phyloP scores from a whole-genome alignment of 2,797 vertebrate genomes.

The Macroramphosus scolopax region DNA sequence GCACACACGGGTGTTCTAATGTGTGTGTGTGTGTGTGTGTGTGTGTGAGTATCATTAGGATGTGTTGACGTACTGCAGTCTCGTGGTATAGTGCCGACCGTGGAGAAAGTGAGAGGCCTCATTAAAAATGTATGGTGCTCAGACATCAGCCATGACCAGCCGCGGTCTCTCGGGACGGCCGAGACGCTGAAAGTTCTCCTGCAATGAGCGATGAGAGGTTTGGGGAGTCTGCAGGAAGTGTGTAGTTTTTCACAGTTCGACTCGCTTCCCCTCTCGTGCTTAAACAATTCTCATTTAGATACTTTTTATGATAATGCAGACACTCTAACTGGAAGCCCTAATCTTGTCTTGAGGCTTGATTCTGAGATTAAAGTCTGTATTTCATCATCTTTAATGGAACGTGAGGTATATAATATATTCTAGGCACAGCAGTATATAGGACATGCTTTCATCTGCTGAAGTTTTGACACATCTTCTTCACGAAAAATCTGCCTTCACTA shows the following conservation, averaged over 20 bases:
- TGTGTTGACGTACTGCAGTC: conserved; percentile 76
- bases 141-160: conserved; percentile 62
- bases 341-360: conserved; percentile 52
- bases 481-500: conserved; percentile 7
- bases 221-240: too few species aligned
- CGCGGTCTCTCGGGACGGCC: conserved; percentile 64
- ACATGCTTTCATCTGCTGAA: conserved; percentile 13
- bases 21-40: conserved; percentile 21
- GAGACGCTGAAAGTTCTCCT: conserved; percentile 27
- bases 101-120: conserved; percentile 78
- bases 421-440: neutral
- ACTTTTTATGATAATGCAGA: conserved; percentile 40
- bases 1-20: too few species aligned
- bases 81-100: conserved; percentile 70
- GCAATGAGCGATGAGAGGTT: conserved; percentile 19
- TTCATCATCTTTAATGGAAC: conserved; percentile 48
- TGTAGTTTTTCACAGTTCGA: conserved; percentile 7
- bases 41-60: conserved; percentile 34
- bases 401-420: neutral
- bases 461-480: conserved; percentile 1
- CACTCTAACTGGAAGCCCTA: conserved; percentile 41
- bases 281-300: conserved; percentile 54
- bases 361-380: conserved; percentile 25
- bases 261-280: conserved; percentile 34
- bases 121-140: conserved; percentile 86